A percentile compares a stretch with the other conserved stretches of the same genome.
These are phyloP conservation scores for Cepaea nemoralis DNA, from an alignment of 1,140 invertebrate species.

Conservation along the genomic window DNA sequence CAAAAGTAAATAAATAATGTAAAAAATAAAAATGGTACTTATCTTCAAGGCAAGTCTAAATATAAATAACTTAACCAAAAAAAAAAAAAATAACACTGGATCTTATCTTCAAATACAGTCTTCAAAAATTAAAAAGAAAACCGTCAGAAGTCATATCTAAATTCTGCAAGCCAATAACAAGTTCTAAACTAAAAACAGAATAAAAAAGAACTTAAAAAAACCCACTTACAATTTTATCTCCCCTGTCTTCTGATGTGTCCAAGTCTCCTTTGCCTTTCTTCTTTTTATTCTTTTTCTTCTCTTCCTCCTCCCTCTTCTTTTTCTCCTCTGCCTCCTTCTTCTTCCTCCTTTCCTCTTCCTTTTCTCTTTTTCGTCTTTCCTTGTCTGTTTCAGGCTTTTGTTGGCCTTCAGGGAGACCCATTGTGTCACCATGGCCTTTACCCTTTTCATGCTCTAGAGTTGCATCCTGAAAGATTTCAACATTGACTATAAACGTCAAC, in stretches of 20 bases:
- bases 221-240: conserved; percentile 31
- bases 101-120: too few relatives aligned
- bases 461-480: conserved; percentile 31
- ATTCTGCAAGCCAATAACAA: too few relatives aligned
- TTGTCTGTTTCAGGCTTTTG: conserved; percentile 37
- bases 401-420: conserved; percentile 24
- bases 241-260: conserved; percentile 38
- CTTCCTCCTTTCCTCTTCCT: conserved; percentile 42
- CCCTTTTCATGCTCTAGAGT: conserved; percentile 20
- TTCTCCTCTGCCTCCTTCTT: conserved; percentile 43
- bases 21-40: too few relatives aligned
- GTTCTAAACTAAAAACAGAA: too few relatives aligned
- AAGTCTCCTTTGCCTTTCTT: conserved; percentile 30
- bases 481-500: not conserved
- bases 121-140: too few relatives aligned
- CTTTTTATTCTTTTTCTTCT: conserved; percentile 33
- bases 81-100: too few relatives aligned
- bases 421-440: conserved; percentile 11
- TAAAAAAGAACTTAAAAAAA: not conserved
- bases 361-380: conserved; percentile 44
- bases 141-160: too few relatives aligned
- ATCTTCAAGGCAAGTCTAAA: too few relatives aligned
- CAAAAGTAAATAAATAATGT: too few relatives aligned
- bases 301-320: conserved; percentile 31
- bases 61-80: too few relatives aligned